Evolutionary conservation across 2,888 invertebrate genomes (phyloP).

Genomic region (Cataglyphis cursor): DNA sequence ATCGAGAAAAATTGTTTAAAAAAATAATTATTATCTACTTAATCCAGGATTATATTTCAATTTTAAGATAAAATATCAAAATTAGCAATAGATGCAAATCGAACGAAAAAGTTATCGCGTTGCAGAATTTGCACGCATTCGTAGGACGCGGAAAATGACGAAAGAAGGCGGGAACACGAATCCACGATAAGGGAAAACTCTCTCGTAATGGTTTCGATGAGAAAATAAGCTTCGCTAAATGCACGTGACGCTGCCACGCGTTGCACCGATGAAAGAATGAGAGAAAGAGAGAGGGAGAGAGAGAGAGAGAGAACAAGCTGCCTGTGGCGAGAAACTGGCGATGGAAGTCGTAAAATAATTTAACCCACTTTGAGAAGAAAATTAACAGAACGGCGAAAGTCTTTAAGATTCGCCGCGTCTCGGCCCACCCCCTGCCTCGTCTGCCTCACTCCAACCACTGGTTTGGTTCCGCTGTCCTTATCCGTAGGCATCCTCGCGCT

Average conservation of each 20-base stretch:
- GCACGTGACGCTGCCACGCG: constrained; percentile 40
- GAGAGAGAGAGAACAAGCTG: constrained; percentile 36
- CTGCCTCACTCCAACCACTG: constrained; percentile 35
- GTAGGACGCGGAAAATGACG: not conserved
- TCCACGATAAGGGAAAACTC: constrained; percentile 15
- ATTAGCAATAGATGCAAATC: not conserved
- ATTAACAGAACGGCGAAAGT: constrained; percentile 86
- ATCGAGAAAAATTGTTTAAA: not conserved
- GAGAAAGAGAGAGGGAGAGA: not conserved
- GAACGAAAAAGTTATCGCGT: not conserved
- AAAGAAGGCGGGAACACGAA: not conserved
- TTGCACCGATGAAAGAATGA: constrained; percentile 41
- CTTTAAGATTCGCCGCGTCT: constrained; percentile 84
- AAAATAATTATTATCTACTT: not conserved
- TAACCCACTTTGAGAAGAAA: constrained; percentile 86
- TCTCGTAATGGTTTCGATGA: constrained; percentile 12
- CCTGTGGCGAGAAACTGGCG: constrained; percentile 58
- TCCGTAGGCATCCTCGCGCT: constrained; percentile 63
- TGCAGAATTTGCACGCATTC: not conserved
- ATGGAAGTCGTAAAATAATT: constrained; percentile 85
- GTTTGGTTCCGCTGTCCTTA: constrained; percentile 64
- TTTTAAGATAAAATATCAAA: not conserved
- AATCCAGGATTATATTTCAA: not conserved
- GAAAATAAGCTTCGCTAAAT: constrained; percentile 53
- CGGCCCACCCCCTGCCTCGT: constrained; percentile 61